Conservation (phyloP, 2,888 invertebrate species). For the Sminthurinus aureus region DNA sequence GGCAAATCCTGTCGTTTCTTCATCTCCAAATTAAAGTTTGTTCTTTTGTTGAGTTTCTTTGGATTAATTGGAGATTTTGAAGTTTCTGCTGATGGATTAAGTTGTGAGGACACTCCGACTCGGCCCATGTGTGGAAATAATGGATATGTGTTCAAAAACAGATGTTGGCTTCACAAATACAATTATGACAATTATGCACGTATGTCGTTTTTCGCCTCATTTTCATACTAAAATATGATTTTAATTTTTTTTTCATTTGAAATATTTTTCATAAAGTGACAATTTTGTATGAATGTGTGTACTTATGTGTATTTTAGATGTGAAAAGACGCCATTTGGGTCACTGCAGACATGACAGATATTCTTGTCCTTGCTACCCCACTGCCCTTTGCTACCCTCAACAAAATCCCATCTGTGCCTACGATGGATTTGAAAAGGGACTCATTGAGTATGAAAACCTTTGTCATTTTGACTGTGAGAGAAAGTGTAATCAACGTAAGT, state of each 20-base stretch:
- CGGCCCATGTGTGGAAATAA: slow-evolving; percentile 8
- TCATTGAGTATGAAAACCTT: not conserved
- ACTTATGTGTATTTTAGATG: not conserved
- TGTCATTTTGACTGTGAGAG: not conserved
- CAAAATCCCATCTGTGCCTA: slow-evolving; percentile 13
- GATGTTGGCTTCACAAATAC: slow-evolving; percentile 20
- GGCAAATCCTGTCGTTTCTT: too few relatives aligned
- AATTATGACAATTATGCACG: slow-evolving; percentile 11
- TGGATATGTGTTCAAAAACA: slow-evolving; percentile 17
- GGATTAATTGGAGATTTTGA: not conserved
- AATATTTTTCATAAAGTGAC: too few relatives aligned
- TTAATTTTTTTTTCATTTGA: too few relatives aligned
- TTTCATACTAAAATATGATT: too few relatives aligned
- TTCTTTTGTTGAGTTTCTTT: not conserved
- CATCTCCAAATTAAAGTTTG: not conserved
- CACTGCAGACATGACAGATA: not conserved
- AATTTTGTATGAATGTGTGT: too few relatives aligned
- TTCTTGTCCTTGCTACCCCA: not conserved
- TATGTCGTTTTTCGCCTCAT: not conserved
- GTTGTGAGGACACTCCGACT: not conserved
- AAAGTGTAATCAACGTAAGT: slow-evolving; percentile 18
- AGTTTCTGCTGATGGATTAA: not conserved
- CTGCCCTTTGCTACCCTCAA: not conserved
- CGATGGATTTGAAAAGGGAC: not conserved
- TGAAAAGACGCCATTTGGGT: not conserved